These are phyloP conservation scores for Drosophila emarginata DNA, from an alignment of 2,888 invertebrate species.

Conservation along the genomic window DNA sequence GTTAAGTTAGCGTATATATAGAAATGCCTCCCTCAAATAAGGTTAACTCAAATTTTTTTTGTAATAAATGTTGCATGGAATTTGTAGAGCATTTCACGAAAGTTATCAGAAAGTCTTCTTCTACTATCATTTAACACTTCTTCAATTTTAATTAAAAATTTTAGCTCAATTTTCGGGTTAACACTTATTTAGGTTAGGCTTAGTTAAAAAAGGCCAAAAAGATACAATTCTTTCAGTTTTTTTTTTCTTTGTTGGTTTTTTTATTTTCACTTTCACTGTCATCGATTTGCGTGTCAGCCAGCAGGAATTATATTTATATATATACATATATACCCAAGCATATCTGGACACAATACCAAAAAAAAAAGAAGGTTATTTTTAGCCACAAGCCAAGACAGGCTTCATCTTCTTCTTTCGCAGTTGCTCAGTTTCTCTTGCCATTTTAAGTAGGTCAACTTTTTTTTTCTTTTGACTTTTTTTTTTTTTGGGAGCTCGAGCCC, in stretches of 20 bases:
- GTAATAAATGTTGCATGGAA: slow-evolving; percentile 1
- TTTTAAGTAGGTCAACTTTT: slow-evolving; percentile 68
- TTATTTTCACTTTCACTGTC: slow-evolving; percentile 76
- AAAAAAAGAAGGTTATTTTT: slow-evolving; percentile 57
- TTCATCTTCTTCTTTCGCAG: slow-evolving; percentile 41
- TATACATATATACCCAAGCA: slow-evolving; percentile 2
- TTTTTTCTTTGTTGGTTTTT: slow-evolving; percentile 45
- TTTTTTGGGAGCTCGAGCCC: slow-evolving; percentile 34
- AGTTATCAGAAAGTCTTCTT: too few species aligned
- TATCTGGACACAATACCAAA: slow-evolving; percentile 13
- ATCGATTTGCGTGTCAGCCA: slow-evolving; percentile 29
- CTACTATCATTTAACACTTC: too few species aligned
- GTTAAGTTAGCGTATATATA: not conserved
- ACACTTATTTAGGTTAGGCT: too few species aligned
- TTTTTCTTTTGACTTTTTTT: slow-evolving; percentile 37
- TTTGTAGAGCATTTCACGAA: too few species aligned
- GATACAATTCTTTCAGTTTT: slow-evolving; percentile 56
- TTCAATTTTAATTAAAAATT: too few species aligned
- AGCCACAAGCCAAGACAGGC: slow-evolving; percentile 50
- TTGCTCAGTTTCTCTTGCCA: slow-evolving; percentile 66
- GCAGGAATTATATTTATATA: slow-evolving; percentile 46
- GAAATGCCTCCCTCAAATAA: not conserved
- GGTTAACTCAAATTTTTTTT: not conserved
- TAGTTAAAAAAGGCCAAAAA: too few species aligned
- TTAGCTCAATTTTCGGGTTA: too few species aligned